Evolutionary conservation across 2,797 vertebrate species (phyloP), one percentile per base, ranked within the genome.

Genomic region (Anguilla obscura): DNA sequence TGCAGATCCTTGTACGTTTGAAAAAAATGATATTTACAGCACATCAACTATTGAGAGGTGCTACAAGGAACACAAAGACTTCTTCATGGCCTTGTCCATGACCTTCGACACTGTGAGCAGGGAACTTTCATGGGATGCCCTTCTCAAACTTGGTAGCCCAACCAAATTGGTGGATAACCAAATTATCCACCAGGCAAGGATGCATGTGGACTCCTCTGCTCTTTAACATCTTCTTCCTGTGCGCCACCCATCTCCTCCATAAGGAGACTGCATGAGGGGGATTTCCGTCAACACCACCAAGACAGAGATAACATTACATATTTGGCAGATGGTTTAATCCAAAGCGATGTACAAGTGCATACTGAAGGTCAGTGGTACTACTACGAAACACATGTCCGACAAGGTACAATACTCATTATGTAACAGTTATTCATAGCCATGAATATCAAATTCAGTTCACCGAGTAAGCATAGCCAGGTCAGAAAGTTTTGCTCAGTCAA

Each of bases 41-140:
- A 27, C 84, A 48, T 40, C 36, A 40, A 40, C 36, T 40, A 40
- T 40, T 40, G 82, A 88, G 85, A 88, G 86, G 40, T 69, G 54
- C 33, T 0, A 9, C 3, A 21, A 87, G 30, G 71, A 91, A 87
- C 86, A 90, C 27, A 9, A 83, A 56, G 60, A 90, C 58, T 36
- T 86, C n/a, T 88, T 80, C n/a, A 86, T 88, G 87, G 85, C 80
- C 33, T 89, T 89, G 48, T 86, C 36, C 16, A 90, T 88, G 86
- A 86, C 84, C 54, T 90, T 88, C 9, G 6, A 88, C 40, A 85
- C 58, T 52, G 69, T 89, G 30, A 33, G 86, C 33, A 63, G 5
- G 21, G 60, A 63, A 6, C 60, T n/a, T 21, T 30, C 85, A 12
- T 89, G 86, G 84, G 84, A 84, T 8, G n/a, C 85, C 8, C 58